phyloP scores from a whole-genome alignment of 2,113 vertebrate species.

The Lophochroa leadbeateri region DNA sequence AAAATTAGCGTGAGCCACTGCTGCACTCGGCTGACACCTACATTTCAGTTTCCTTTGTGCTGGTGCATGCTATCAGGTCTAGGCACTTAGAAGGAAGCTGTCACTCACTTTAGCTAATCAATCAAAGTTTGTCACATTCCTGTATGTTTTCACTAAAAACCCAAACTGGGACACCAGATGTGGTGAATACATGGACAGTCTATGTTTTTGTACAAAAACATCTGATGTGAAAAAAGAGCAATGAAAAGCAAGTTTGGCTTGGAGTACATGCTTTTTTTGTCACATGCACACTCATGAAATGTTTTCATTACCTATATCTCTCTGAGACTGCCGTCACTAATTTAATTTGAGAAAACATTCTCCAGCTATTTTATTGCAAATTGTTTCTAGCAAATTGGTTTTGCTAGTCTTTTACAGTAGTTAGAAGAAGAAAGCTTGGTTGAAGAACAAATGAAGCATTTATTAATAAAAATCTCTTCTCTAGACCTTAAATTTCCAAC shows the following conservation, averaged over 20 bases:
- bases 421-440: neutral
- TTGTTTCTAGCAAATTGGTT: neutral
- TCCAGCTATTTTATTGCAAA: neutral
- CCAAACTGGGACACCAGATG: constrained; percentile 70
- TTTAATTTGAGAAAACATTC: constrained; percentile 40
- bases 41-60: neutral
- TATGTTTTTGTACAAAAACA: constrained; percentile 66
- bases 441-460: neutral
- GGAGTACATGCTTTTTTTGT: neutral
- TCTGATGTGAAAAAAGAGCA: constrained; percentile 65
- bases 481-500: neutral
- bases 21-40: constrained; percentile 57
- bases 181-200: constrained; percentile 64
- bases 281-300: constrained; percentile 2
- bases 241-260: constrained; percentile 42
- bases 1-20: constrained; percentile 47
- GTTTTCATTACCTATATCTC: constrained; percentile 39
- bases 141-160: constrained; percentile 66
- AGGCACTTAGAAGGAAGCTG: constrained; percentile 53
- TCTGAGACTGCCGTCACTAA: constrained; percentile 12
- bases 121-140: constrained; percentile 68
- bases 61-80: constrained; percentile 8
- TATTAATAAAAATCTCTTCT: neutral
- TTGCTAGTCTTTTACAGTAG: neutral
- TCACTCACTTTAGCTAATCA: constrained; percentile 61